Conservation (phyloP, 2,113 vertebrate species). For the Psophia crepitans region DNA sequence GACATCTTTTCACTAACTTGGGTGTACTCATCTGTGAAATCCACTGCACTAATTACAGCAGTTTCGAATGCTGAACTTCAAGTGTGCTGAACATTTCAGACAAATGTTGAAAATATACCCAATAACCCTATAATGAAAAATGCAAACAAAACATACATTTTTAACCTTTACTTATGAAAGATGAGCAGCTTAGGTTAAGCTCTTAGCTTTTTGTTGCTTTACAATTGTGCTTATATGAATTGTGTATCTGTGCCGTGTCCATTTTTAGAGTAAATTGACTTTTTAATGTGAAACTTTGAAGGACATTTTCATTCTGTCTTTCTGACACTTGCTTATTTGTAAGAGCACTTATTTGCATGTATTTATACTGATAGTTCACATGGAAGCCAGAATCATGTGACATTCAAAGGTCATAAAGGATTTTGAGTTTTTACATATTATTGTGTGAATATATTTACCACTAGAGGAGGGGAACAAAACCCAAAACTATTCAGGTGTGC, state of each 20-base stretch:
- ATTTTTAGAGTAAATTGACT: neutral
- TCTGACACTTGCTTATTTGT: neutral
- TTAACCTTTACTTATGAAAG: neutral
- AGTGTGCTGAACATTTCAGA: neutral
- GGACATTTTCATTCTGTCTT: neutral
- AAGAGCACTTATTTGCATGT: neutral
- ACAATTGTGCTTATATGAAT: neutral
- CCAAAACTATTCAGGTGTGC: neutral
- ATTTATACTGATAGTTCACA: neutral
- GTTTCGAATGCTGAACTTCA: neutral
- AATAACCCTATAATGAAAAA: neutral
- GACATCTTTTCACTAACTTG: fast-evolving
- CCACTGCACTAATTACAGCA: neutral
- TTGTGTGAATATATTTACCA: neutral
- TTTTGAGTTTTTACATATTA: neutral
- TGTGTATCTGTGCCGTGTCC: neutral
- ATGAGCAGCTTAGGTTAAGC: neutral
- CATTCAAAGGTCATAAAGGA: neutral
- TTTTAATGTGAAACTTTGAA: neutral
- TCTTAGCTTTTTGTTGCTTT: neutral
- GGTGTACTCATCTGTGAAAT: neutral
- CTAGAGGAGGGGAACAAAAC: fast-evolving
- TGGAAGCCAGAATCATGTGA: neutral
- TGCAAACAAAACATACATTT: neutral
- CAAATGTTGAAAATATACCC: neutral